Base-by-base conservation (phyloP, 92 coral and sea anemone species). In the Micromussa lordhowensis region DNA sequence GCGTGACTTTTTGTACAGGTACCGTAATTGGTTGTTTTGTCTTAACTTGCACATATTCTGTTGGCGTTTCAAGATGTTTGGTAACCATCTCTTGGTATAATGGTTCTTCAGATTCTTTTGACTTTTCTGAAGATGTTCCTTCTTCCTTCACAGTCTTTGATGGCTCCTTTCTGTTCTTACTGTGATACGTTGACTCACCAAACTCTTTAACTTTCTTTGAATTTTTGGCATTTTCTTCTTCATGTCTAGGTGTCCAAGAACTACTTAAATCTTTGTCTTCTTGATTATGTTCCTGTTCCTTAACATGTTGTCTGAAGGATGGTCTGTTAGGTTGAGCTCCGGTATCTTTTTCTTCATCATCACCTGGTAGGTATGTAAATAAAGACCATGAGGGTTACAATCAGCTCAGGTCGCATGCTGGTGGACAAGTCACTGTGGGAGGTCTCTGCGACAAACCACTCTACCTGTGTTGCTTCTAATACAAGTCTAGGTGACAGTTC, bases 241-340 rank as follows among this genome's bases (percentile, higher is more conserved):
- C 71, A 6, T 72, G 16, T 32, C 78, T 61, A 13, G 82, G 22
- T 63, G 63, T 48, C 82, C 89, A 86, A 61, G 89, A 49, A 48
- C 54, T 44, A 22, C 34, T 58, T 22, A 77, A 31, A 63, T 86
- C 77, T 77, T 64, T 78, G 57, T 59, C 19, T 54, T 86, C 77
- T 44, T 78, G 35, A 64, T 4, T 28, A 34, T 77, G 63, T 54
- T 84, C 34, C n/a, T 82, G 22, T 51, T 82, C 53, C 16, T 81
- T 32, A 48, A 19, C 36, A 26, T 59, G 30, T 4, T 71, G 87
- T 34, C 36, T 77, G 11, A 22, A 3, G 19, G 76, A 73, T 64
- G 89, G 53, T 24, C 77, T 49, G 48, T 36, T 10, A 12, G 75
- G 79, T 26, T 63, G 18, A 3, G 48, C 40, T 31, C 32, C 75